These are phyloP conservation scores for Oenanthe oenanthe DNA, from an alignment of 2,113 vertebrate species.

Conservation along the genomic window DNA sequence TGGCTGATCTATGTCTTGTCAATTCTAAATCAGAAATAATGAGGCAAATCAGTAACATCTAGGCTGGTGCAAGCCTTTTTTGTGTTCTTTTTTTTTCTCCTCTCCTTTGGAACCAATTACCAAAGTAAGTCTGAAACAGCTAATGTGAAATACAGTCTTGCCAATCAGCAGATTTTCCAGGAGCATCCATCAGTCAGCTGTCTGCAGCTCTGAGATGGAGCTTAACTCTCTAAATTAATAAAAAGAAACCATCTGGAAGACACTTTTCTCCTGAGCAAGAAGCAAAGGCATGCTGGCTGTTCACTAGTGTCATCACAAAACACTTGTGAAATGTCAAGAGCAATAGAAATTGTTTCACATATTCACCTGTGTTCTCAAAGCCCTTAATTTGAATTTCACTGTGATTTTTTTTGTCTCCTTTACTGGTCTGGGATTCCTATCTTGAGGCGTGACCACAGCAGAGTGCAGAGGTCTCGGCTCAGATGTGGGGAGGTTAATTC, in stretches of 20 bases:
- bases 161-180: conserved; percentile 54
- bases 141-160: conserved; percentile 50
- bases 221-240: conserved; percentile 43
- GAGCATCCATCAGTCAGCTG: conserved; percentile 52
- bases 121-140: conserved; percentile 27
- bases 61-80: neutral
- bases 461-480: neutral
- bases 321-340: neutral
- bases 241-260: conserved; percentile 32
- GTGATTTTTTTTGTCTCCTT: neutral
- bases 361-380: neutral
- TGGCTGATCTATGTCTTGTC: conserved; percentile 35
- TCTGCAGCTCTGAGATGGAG: conserved; percentile 25
- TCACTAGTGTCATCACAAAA: neutral
- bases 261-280: neutral
- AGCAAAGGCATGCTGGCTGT: neutral
- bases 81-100: neutral
- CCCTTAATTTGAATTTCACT: neutral
- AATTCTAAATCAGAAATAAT: conserved; percentile 51
- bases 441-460: fast-evolving
- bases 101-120: conserved; percentile 49
- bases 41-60: conserved; percentile 27
- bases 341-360: neutral
- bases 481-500: fast-evolving
- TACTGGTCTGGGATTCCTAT: neutral